Evolutionary conservation across 2,797 vertebrate genomes (phyloP).

Genomic region (Cossypha polioptera): DNA sequence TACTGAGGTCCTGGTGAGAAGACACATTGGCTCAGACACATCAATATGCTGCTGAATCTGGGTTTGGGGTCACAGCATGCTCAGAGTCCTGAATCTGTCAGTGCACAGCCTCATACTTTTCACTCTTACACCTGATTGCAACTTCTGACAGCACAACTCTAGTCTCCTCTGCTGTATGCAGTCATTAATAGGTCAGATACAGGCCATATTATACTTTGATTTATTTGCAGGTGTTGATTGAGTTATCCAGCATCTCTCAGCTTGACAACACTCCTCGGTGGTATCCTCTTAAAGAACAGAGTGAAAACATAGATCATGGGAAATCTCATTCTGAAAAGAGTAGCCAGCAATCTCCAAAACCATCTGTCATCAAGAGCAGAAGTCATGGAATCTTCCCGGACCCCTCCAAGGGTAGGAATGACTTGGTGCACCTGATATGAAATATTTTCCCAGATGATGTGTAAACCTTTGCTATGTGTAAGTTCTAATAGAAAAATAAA

Average conservation of each 20-base stretch:
- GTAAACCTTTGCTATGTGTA: neutral
- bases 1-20: neutral
- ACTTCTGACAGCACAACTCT: neutral
- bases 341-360: constrained; percentile 89
- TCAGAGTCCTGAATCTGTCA: neutral
- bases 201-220: neutral
- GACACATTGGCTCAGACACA: neutral
- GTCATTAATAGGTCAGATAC: neutral
- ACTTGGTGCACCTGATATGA: neutral
- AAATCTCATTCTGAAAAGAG: constrained; percentile 85
- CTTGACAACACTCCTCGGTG: constrained; percentile 94
- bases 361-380: constrained; percentile 97
- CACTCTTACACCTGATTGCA: neutral
- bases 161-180: neutral
- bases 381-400: constrained; percentile 98
- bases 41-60: neutral
- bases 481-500: constrained; percentile 1
- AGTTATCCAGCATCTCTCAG: constrained; percentile 89
- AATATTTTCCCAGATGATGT: neutral
- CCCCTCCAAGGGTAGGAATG: constrained; percentile 92
- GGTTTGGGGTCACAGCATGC: neutral
- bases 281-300: constrained; percentile 94
- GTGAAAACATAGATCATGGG: constrained; percentile 90
- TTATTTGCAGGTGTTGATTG: constrained; percentile 88
- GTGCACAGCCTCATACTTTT: neutral